Percentiles rank a stretch among this genome's conserved stretches.
Conservation (phyloP, 2,888 invertebrate species). For the Diaprepes abbreviatus region DNA sequence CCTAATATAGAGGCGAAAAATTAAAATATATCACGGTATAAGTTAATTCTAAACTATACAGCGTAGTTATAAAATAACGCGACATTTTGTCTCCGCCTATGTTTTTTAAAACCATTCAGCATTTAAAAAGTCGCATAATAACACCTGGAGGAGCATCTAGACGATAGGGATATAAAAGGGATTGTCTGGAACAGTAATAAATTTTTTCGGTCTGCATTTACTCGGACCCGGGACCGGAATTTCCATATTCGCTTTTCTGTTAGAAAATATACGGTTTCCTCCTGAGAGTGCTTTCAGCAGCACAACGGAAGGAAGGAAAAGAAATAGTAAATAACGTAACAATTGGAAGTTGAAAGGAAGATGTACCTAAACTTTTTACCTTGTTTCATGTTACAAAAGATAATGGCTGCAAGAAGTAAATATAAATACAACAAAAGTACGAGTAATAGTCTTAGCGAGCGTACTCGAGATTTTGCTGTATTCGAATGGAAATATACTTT, state of each 20-base stretch:
- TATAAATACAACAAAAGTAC: too few relatives aligned
- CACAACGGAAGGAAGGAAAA: slow-evolving; percentile 24
- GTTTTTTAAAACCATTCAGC: slow-evolving; percentile 1
- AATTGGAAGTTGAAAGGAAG: slow-evolving; percentile 18
- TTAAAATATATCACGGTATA: too few relatives aligned
- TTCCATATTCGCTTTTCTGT: slow-evolving; percentile 35
- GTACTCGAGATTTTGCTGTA: too few relatives aligned
- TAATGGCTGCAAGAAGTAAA: too few relatives aligned
- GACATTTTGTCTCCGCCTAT: slow-evolving; percentile 10
- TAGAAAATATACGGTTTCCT: slow-evolving; percentile 37
- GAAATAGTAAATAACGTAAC: slow-evolving; percentile 26
- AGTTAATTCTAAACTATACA: too few relatives aligned
- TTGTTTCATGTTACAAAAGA: neutral
- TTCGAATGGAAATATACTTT: too few relatives aligned
- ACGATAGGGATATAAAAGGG: slow-evolving; percentile 34
- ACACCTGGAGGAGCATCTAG: slow-evolving; percentile 17
- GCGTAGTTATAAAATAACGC: too few relatives aligned
- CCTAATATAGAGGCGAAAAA: too few relatives aligned
- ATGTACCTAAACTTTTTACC: neutral
- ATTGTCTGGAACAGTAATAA: slow-evolving; percentile 38
- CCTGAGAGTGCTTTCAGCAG: slow-evolving; percentile 36
- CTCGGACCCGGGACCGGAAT: slow-evolving; percentile 28
- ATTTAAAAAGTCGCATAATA: slow-evolving; percentile 20
- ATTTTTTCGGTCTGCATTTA: slow-evolving; percentile 24
- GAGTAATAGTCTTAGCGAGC: too few relatives aligned